Evolutionary conservation across 2,888 invertebrate species (phyloP).

Genomic region (Drosophila melanocephala): DNA sequence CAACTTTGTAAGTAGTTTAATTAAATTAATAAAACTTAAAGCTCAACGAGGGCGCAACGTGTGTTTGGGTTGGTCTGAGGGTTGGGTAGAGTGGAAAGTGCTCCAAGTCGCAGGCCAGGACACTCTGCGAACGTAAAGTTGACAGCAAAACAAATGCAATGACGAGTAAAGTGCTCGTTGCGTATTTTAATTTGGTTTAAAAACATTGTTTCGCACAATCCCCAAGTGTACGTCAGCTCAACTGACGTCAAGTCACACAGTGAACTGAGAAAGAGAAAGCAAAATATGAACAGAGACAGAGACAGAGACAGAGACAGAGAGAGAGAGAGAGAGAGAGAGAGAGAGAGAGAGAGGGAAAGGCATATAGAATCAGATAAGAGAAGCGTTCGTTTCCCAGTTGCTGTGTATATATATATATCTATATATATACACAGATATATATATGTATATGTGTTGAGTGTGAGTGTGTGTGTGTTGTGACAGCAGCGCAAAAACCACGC

Average conservation of each 20-base stretch:
- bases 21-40: conserved; percentile 82
- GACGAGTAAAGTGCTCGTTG: conserved; percentile 80
- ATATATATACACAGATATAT: conserved; percentile 3
- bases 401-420: conserved; percentile 19
- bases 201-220: conserved; percentile 81
- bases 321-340: neutral
- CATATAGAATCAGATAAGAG: conserved; percentile 55
- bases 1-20: conserved; percentile 81
- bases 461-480: conserved; percentile 68
- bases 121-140: conserved; percentile 74
- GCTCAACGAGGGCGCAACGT: conserved; percentile 48
- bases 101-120: conserved; percentile 61
- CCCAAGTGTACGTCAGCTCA: conserved; percentile 73
- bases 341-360: conserved; percentile 1
- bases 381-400: conserved; percentile 39
- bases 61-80: conserved; percentile 13
- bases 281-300: neutral
- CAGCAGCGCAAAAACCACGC: conserved; percentile 78
- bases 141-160: conserved; percentile 75
- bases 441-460: conserved; percentile 28
- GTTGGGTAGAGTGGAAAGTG: conserved; percentile 38
- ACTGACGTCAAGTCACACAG: conserved; percentile 76
- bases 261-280: conserved; percentile 5
- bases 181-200: conserved; percentile 79
- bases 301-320: neutral